Evolutionary conservation across 2,888 invertebrate species (phyloP).

Genomic region (Catotricha subobsoleta): DNA sequence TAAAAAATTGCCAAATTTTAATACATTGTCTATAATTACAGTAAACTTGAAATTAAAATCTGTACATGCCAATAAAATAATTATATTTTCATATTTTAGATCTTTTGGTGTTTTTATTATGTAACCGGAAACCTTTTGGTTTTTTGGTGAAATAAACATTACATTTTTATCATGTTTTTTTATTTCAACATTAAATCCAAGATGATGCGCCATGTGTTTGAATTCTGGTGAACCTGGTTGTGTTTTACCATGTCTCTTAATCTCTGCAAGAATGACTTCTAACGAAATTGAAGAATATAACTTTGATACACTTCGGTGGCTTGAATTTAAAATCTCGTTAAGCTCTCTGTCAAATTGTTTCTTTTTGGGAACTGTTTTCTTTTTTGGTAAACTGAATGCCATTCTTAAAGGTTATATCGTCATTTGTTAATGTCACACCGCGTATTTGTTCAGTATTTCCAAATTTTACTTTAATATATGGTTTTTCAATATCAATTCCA

Average conservation of each 20-base stretch:
- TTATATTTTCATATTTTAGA: neutral
- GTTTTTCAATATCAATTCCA: neutral
- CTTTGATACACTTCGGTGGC: too few relatives aligned
- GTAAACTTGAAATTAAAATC: neutral
- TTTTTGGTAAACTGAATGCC: neutral
- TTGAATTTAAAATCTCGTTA: neutral
- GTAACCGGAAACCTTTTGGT: neutral
- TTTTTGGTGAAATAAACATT: neutral
- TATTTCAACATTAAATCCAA: neutral
- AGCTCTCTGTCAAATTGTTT: neutral
- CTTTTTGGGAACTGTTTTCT: neutral
- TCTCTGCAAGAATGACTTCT: neutral
- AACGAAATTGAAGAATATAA: too few relatives aligned
- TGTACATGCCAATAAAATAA: neutral
- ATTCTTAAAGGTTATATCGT: neutral
- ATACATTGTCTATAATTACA: neutral
- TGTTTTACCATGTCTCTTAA: neutral
- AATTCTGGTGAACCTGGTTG: neutral
- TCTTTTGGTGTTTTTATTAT: neutral
- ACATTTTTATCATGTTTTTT: neutral
- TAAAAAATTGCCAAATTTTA: neutral
- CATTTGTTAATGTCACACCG: neutral
- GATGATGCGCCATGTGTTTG: neutral
- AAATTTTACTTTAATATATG: neutral
- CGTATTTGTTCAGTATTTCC: neutral